A percentile compares a stretch with the other conserved stretches of the same genome.
These are phyloP conservation scores for Pardosa pseudoannulata DNA, from an alignment of 2,888 invertebrate genomes.

Conservation along the genomic window DNA sequence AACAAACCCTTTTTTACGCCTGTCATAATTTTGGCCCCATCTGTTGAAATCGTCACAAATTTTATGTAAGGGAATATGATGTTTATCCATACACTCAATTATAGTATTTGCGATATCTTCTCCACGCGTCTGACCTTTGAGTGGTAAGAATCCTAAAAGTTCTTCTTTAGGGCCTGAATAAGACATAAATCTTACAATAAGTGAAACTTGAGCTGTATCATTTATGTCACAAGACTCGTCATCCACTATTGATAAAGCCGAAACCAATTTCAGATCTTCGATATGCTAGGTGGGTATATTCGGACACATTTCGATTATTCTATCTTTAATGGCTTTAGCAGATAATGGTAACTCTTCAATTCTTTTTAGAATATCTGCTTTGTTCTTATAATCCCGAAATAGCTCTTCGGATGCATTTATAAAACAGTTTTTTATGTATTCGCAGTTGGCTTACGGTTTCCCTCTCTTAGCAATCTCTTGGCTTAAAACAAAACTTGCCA, in stretches of 20 bases:
- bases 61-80: conserved; percentile 6
- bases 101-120: not conserved
- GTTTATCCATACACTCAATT: conserved; percentile 13
- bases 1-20: not conserved
- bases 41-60: conserved; percentile 18
- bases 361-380: conserved; percentile 1
- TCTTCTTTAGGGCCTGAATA: too few relatives aligned
- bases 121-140: too few relatives aligned
- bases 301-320: not conserved
- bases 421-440: conserved; percentile 19
- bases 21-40: conserved; percentile 13
- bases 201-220: too few relatives aligned
- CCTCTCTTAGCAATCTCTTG: conserved; percentile 7
- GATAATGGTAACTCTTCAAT: conserved; percentile 20
- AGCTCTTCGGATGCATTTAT: conserved; percentile 23
- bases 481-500: conserved; percentile 11
- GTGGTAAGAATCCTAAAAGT: too few relatives aligned
- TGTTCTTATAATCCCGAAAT: conserved; percentile 10
- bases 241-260: not conserved
- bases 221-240: not conserved
- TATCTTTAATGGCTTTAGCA: conserved; percentile 7
- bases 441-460: too few relatives aligned
- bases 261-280: conserved; percentile 18
- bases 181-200: too few relatives aligned
- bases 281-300: not conserved